Evolutionary conservation across 2,797 vertebrate genomes (phyloP), one percentile per base, ranked within the genome.

Genomic region (Pterois miles): DNA sequence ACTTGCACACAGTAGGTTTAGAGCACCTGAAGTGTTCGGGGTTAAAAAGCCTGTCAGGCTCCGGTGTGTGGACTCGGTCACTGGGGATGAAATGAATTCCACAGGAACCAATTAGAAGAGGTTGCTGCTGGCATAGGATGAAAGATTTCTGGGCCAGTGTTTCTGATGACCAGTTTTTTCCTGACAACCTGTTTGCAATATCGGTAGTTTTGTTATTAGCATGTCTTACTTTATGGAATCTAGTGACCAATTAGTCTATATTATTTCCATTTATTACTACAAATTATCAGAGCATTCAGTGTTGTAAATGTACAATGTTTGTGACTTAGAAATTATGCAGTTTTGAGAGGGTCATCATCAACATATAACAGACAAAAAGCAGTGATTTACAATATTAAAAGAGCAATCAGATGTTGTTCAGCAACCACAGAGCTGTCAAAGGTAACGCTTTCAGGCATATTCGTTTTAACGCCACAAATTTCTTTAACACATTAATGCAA

Each of bases 21-120:
- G 50, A 85, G 78, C 83, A 86, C 80, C 86, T 86, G 80, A 90
- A 84, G 70, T 86, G 73, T 89, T 86, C 77, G 70, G 74, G 88
- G 91, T 93, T 93, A 92, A 94, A 43, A 92, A 88, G 80, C 77
- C 78, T 86, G 65, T 85, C 82, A 87, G 72, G 65, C 79, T 86
- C 38, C 78, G 53, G 67, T 78, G 57, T 90, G 82, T 86, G 75
- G 81, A 76, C 60, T 79, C n/a, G 72, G 84, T 80, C 89, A 86
- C 87, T 77, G 36, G 80, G 88, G 89, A 89, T 86, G 52, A 83
- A 86, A 82, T 80, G n/a, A 93, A 93, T 95, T 95, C 93, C 94
- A 91, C 85, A 85, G 91, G 88, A 95, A 93, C 94, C 92, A 95
- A 94, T 94, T 93, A 94, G 82, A 91, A 84, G 74, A 83, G 82